Evolutionary conservation across 2,888 invertebrate species (phyloP).

Genomic region (Drosophila mimica): DNA sequence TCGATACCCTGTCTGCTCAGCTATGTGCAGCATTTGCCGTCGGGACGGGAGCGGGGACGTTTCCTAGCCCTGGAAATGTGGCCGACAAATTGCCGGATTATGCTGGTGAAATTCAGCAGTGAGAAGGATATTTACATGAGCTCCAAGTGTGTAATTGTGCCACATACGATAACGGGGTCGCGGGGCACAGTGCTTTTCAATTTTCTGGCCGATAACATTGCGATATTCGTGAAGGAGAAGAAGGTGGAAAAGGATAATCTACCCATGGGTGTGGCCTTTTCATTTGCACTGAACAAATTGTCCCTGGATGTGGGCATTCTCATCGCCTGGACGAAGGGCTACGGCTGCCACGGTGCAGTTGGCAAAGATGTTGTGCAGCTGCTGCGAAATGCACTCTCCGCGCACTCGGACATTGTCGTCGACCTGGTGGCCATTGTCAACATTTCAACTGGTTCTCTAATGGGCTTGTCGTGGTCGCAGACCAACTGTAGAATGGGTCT

Average conservation of each 20-base stretch:
- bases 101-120: slow-evolving; percentile 92
- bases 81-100: slow-evolving; percentile 98
- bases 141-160: slow-evolving; percentile 97
- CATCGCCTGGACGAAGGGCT: slow-evolving; percentile 97
- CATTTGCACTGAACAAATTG: slow-evolving; percentile 94
- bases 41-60: slow-evolving; percentile 96
- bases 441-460: slow-evolving; percentile 95
- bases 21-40: slow-evolving; percentile 96
- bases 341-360: slow-evolving; percentile 94
- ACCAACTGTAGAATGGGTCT: slow-evolving; percentile 90
- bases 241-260: slow-evolving; percentile 89
- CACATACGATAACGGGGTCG: slow-evolving; percentile 95
- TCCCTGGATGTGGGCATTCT: slow-evolving; percentile 93
- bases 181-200: slow-evolving; percentile 94
- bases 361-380: slow-evolving; percentile 94
- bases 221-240: slow-evolving; percentile 93
- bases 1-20: slow-evolving; percentile 96
- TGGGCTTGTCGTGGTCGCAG: slow-evolving; percentile 94
- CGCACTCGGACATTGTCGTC: slow-evolving; percentile 92
- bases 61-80: slow-evolving; percentile 98
- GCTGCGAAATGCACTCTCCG: slow-evolving; percentile 92
- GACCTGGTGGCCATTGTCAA: slow-evolving; percentile 95
- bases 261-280: slow-evolving; percentile 97
- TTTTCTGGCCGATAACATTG: slow-evolving; percentile 96
- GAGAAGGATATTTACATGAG: slow-evolving; percentile 94